Conservation (phyloP, 2,888 invertebrate genomes). For the Lochmaea capreae region DNA sequence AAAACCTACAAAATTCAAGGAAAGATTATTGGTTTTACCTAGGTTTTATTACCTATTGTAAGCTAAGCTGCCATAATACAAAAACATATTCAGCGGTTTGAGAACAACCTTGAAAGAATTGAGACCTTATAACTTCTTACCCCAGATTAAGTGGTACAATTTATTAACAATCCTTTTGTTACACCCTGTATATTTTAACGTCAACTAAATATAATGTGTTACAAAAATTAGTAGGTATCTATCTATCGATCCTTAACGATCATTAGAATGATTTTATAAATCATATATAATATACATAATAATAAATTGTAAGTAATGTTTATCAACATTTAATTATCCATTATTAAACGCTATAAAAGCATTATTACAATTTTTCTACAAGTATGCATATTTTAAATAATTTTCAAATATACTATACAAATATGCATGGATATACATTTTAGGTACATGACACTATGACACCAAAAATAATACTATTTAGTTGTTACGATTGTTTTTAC, state of each 20-base stretch:
- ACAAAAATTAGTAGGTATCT: conserved; percentile 1
- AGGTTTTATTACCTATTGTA: too few species aligned
- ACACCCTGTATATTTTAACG: too few species aligned
- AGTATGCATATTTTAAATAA: conserved; percentile 6
- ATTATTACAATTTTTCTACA: conserved; percentile 2
- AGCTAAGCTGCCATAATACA: too few species aligned
- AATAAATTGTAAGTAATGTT: neutral
- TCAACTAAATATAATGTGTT: conserved; percentile 1
- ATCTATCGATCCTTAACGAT: neutral
- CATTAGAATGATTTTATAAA: neutral
- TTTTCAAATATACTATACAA: neutral
- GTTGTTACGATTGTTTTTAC: conserved; percentile 11
- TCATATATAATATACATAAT: conserved; percentile 9
- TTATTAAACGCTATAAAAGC: conserved; percentile 10
- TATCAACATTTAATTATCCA: conserved; percentile 3
- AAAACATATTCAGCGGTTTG: too few species aligned
- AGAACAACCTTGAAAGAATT: too few species aligned
- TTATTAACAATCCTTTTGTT: neutral
- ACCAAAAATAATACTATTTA: neutral
- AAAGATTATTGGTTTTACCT: too few species aligned
- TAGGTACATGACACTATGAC: conserved; percentile 4
- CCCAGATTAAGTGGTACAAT: too few species aligned
- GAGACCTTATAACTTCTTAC: too few species aligned
- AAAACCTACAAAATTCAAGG: too few species aligned
- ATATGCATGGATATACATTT: conserved; percentile 5